A percentile compares a stretch with the other conserved stretches of the same genome.
Conservation (phyloP, 1,140 invertebrate species). For the Augochlora pura region DNA sequence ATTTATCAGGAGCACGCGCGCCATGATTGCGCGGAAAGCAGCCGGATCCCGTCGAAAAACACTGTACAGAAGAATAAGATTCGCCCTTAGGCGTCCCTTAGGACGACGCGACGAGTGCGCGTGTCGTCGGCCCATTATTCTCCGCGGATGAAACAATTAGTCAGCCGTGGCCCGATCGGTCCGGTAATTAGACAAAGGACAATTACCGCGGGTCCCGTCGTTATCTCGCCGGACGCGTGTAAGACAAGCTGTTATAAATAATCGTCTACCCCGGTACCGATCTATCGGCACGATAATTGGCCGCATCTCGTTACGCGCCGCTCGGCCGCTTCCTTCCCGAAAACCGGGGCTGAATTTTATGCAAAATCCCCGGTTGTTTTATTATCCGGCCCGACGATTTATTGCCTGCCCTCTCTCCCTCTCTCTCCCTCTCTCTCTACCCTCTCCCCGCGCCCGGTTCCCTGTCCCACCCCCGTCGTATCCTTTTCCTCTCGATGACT, state of each 20-base stretch:
- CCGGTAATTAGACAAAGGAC: conserved; percentile 64
- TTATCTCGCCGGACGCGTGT: conserved; percentile 58
- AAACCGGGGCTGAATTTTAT: conserved; percentile 8
- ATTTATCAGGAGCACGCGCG: too few relatives aligned
- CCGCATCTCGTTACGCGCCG: conserved; percentile 15
- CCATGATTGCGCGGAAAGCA: too few relatives aligned
- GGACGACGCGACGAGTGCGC: conserved; percentile 38
- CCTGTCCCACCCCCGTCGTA: too few relatives aligned
- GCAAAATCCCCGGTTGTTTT: conserved; percentile 22
- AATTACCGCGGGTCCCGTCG: conserved; percentile 56
- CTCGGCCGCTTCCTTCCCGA: conserved; percentile 22
- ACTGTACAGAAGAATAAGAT: too few relatives aligned
- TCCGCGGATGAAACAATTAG: conserved; percentile 69
- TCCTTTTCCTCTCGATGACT: conserved; percentile 12
- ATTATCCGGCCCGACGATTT: conserved; percentile 16
- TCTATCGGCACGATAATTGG: conserved; percentile 44
- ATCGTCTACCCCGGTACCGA: conserved; percentile 28
- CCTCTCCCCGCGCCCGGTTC: not conserved
- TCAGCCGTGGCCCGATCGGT: conserved; percentile 31
- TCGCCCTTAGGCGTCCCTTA: too few relatives aligned
- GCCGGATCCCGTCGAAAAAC: too few relatives aligned
- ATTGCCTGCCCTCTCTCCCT: not conserved
- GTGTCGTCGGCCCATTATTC: conserved; percentile 67
- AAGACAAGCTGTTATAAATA: conserved; percentile 59
- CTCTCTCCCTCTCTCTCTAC: too few relatives aligned